Evolutionary conservation across 2,113 vertebrate genomes (phyloP), one percentile per base, ranked within the genome.

Genomic region (Litocranius walleri): DNA sequence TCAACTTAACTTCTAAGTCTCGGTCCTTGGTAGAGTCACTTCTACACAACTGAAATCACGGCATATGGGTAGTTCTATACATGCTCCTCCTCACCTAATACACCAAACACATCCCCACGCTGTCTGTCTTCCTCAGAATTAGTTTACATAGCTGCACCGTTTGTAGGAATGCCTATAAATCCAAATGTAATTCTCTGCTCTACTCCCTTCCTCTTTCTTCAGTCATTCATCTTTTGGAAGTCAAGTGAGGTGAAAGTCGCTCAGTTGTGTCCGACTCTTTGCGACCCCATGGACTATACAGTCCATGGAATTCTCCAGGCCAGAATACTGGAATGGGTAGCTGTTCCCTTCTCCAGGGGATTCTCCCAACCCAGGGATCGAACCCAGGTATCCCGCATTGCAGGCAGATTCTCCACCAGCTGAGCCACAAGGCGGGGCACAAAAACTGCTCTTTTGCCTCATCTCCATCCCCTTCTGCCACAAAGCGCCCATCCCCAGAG

Each of bases 401-500:
- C 67, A 40, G 67, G n/a, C 19, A 71, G n/a, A 40, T 40, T 71
- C n/a, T 71, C 40, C 64, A 40, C 67, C 19, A 71, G 67, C 19
- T 71, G 19, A 71, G 67, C n/a, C n/a, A 40, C 19, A 71, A 71
- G 4, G 27, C 6, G 4, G 9, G 3, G 15, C 1, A 3, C 36
- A 30, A 57, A 87, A 83, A 71, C 15, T 6, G 30, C 15, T 40
- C 59, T 77, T 90, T n/a, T 15, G 27, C 50, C 56, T 61, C 9
- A 40, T 21, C 77, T 78, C 19, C 52, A 59, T 0, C 2, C 12
- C 2, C 2, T 80, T n/a, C 14, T 62, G 43, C 52, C 57, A 25
- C 6, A 21, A 56, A 21, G 16, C 0, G 0, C 64, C 50, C 8
- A 11, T 25, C 13, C n/a, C 6, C 25, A 30, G 52, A 36, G 5